These are phyloP conservation scores for Gibbula magus DNA, from an alignment of 2,888 invertebrate species.

Conservation along the genomic window DNA sequence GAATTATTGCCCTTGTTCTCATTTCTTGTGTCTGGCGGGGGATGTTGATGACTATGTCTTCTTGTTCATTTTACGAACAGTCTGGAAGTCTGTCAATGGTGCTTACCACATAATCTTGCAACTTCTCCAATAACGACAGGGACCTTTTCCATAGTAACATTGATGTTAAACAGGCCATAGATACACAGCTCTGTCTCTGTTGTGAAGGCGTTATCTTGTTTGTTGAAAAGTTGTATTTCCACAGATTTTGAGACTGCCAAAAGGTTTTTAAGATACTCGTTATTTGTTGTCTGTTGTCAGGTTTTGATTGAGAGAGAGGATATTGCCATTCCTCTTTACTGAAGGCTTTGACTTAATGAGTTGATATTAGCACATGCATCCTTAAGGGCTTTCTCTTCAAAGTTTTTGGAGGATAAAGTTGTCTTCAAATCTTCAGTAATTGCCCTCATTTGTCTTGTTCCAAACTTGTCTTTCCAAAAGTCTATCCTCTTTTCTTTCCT, in stretches of 20 bases:
- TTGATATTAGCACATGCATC: neutral
- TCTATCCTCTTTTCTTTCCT: neutral
- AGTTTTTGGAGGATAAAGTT: neutral
- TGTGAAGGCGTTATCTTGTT: neutral
- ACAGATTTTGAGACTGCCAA: neutral
- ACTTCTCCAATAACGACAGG: neutral
- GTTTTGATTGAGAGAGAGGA: too few species aligned
- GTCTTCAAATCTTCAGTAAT: neutral
- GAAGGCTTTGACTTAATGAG: neutral
- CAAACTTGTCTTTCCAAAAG: neutral
- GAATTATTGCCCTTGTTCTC: too few species aligned
- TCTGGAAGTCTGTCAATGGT: neutral
- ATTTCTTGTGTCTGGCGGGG: too few species aligned
- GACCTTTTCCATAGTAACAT: neutral
- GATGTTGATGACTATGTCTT: too few species aligned
- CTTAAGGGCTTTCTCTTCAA: neutral
- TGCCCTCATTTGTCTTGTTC: neutral
- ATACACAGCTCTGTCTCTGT: neutral
- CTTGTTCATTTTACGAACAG: neutral
- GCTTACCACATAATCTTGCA: neutral
- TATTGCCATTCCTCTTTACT: neutral
- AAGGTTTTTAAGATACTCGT: neutral
- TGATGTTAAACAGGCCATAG: neutral
- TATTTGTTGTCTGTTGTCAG: neutral
- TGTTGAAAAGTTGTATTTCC: neutral